Percentiles rank a stretch among this genome's conserved stretches.
Evolutionary conservation across 35 echinoderm and acorn worm species (phyloP).

Genomic region (Chiridota heheva): DNA sequence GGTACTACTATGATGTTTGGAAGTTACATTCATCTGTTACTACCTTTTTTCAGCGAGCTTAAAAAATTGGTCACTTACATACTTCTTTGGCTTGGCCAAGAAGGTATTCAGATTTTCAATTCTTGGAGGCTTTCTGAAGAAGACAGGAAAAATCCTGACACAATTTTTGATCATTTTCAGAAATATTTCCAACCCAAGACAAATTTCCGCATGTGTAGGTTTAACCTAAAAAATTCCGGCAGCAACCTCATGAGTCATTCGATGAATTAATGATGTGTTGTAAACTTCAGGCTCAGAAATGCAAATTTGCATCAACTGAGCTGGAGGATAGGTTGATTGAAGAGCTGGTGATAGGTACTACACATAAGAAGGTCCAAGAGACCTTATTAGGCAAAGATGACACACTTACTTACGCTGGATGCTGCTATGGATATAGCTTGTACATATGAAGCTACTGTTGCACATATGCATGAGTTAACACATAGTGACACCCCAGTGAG

Average conservation of each 20-base stretch:
- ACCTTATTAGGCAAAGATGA: no score
- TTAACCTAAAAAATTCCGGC: slow-evolving; percentile 7
- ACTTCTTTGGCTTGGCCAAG: slow-evolving; percentile 12
- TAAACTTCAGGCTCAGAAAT: slow-evolving; percentile 9
- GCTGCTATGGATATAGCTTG: no score
- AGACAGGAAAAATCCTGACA: background rate
- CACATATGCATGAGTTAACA: no score
- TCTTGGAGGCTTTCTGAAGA: no score
- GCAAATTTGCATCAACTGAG: slow-evolving; percentile 9
- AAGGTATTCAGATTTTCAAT: slow-evolving; percentile 17
- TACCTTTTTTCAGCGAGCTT: no score
- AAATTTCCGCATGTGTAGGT: slow-evolving; percentile 8
- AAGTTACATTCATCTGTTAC: no score
- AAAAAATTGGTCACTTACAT: slow-evolving; percentile 10
- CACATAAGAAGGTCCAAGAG: slow-evolving; percentile 14
- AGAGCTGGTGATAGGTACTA: slow-evolving; percentile 17
- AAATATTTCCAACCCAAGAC: slow-evolving; percentile 33
- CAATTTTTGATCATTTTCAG: slow-evolving; percentile 9
- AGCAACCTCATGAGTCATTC: background rate
- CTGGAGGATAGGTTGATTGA: slow-evolving; percentile 16
- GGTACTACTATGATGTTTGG: no score
- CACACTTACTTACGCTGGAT: no score
- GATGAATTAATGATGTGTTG: slow-evolving; percentile 26
- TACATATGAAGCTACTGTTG: no score
- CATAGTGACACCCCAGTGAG: no score